Evolutionary conservation across 2,888 invertebrate species (phyloP), one percentile per base, ranked within the genome.

Genomic region (Oscheius sp.): DNA sequence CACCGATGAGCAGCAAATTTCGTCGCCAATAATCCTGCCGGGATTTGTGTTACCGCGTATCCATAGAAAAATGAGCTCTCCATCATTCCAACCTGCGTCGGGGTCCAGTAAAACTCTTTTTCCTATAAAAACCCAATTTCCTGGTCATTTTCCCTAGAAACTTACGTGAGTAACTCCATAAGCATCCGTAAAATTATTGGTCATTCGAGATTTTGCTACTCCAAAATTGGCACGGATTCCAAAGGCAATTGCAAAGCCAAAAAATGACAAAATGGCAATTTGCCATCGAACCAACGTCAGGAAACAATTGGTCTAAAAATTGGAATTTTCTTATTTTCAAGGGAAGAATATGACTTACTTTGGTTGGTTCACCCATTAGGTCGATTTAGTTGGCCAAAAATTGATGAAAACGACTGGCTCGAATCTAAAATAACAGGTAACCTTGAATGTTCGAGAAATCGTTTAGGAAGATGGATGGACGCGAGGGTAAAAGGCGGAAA

Each of bases 11-110:
- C 96, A 27, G 97, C 96, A 89, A 95, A 95, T 90, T 94, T 93
- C 35, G 96, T 95, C 16, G 98, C 97, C 81, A 98, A 92, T 89
- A 96, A 95, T 70, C 98, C 98, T 56, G 98, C 98, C 16, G 98
- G 98, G 69, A 98, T 94, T 91, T 98, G 98, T 13, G 98, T 98
- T 80, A 97, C 92, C 78, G 98, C 92, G 90, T 99, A 99, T 23
- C 98, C 98, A 92, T 96, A 96, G 90, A 99, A 99, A 90, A 98
- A 98, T 0, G 97, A 96, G 35, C 96, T 95, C 89, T 98, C 97
- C 84, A 98, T 93, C 61, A 94, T 92, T 29, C 93, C 93, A 45
- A 94, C 69, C 61, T 83, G 81, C n/a, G 80, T 78, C 49, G 77
- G 77, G 0, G 83, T 77, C 84, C 84, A 84, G 74, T 74, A 82